Conservation (phyloP, 2,113 vertebrate genomes). For the Ondatra zibethicus region DNA sequence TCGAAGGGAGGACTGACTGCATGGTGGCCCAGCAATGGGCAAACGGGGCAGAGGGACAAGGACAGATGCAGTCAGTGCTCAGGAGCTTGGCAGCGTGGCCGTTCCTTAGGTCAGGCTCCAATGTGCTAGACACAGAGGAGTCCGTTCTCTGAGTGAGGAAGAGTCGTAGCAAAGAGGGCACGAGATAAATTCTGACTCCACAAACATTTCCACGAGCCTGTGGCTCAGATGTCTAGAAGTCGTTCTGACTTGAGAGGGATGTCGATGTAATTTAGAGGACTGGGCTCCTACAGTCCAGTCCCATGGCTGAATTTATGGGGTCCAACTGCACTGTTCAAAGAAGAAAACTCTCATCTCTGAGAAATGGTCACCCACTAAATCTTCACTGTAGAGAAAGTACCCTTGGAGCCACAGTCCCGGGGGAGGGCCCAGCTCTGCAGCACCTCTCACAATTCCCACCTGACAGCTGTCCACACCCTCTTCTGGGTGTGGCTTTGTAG, state of each 20-base stretch:
- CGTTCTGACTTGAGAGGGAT: not conserved
- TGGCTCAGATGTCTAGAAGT: not conserved
- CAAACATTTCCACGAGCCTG: not conserved
- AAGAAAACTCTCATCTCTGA: not conserved
- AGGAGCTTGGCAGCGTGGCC: not conserved
- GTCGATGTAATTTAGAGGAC: not conserved
- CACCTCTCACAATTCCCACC: too few relatives aligned
- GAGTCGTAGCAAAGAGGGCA: not conserved
- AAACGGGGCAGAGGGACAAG: not conserved
- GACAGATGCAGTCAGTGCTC: not conserved
- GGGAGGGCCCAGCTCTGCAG: not conserved
- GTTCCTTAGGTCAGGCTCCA: not conserved
- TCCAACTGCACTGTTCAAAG: not conserved
- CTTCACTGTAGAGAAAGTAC: not conserved
- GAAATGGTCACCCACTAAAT: not conserved
- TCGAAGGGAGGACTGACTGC: too few relatives aligned
- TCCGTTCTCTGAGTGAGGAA: too few relatives aligned
- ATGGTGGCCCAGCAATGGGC: accelerated
- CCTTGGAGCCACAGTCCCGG: too few relatives aligned
- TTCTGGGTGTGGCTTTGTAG: not conserved
- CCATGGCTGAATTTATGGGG: not conserved
- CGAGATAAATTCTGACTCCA: too few relatives aligned
- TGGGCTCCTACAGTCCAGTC: not conserved
- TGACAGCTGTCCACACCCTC: too few relatives aligned
- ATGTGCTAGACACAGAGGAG: too few relatives aligned